These are phyloP conservation scores for Ips typographus DNA, from an alignment of 1,140 invertebrate species.

Conservation along the genomic window DNA sequence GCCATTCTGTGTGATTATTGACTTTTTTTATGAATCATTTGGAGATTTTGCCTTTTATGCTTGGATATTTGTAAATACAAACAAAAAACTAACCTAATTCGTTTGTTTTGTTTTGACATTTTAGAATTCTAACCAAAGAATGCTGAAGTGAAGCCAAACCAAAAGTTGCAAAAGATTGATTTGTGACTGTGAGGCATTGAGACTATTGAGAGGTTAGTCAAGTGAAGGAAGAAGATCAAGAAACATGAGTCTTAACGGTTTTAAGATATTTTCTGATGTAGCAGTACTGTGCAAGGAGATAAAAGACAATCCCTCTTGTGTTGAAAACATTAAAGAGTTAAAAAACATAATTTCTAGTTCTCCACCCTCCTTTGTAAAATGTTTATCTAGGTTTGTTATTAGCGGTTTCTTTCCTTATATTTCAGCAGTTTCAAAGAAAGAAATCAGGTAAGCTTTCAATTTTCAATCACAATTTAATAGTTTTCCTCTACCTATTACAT, in stretches of 20 bases:
- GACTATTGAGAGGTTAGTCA: too few relatives aligned
- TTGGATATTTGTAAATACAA: constrained; percentile 5
- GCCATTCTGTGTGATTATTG: too few relatives aligned
- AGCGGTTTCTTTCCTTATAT: constrained; percentile 2
- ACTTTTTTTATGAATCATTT: background rate
- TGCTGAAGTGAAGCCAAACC: too few relatives aligned
- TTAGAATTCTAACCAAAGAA: too few relatives aligned
- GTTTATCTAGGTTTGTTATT: background rate
- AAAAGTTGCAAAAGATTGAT: too few relatives aligned
- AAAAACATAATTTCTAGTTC: too few relatives aligned
- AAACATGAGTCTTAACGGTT: background rate
- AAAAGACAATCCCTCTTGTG: background rate
- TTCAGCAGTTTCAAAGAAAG: background rate
- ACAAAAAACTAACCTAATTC: background rate
- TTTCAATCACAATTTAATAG: background rate
- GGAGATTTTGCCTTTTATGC: background rate
- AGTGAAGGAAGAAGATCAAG: background rate
- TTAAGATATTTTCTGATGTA: background rate
- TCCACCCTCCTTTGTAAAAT: too few relatives aligned
- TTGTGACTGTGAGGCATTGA: too few relatives aligned
- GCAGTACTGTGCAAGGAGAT: constrained; percentile 4
- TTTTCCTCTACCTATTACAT: too few relatives aligned
- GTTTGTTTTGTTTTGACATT: background rate
- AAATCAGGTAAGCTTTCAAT: background rate
- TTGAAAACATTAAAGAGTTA: too few relatives aligned